phyloP scores from a whole-genome alignment of 2,797 vertebrate species.

The Hippopotamyrus pictus region DNA sequence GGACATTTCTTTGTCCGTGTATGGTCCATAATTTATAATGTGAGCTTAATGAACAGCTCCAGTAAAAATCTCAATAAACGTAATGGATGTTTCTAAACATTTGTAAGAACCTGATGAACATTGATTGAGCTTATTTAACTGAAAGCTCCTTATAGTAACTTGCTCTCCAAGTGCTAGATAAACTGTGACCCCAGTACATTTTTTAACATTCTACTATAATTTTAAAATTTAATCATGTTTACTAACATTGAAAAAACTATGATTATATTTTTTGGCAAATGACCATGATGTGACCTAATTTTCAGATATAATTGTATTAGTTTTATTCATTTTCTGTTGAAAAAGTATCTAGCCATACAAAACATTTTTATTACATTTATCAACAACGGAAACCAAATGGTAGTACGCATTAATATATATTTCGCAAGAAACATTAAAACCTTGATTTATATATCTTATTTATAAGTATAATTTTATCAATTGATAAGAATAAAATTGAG shows the following conservation, averaged over 20 bases:
- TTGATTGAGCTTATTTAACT: not conserved
- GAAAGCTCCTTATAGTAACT: not conserved
- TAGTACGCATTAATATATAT: not conserved
- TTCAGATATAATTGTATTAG: not conserved
- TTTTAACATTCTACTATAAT: not conserved
- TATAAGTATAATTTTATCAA: not conserved
- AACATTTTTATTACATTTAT: not conserved
- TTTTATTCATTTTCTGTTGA: not conserved
- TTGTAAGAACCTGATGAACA: not conserved
- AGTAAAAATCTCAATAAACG: slow-evolving; percentile 33
- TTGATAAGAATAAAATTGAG: not conserved
- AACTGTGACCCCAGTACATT: not conserved
- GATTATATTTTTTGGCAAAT: not conserved
- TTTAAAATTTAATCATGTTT: not conserved
- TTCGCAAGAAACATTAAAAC: not conserved
- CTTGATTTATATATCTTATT: not conserved
- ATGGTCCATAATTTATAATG: slow-evolving; percentile 23
- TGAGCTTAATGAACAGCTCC: slow-evolving; percentile 33
- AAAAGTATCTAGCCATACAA: not conserved
- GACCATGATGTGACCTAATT: not conserved
- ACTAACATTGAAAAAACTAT: not conserved
- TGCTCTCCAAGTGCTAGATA: not conserved
- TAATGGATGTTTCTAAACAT: slow-evolving; percentile 1
- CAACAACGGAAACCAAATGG: not conserved
- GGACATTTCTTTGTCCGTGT: slow-evolving; percentile 20